Conservation (phyloP, 2,113 vertebrate species). For the Zapornia atra region DNA sequence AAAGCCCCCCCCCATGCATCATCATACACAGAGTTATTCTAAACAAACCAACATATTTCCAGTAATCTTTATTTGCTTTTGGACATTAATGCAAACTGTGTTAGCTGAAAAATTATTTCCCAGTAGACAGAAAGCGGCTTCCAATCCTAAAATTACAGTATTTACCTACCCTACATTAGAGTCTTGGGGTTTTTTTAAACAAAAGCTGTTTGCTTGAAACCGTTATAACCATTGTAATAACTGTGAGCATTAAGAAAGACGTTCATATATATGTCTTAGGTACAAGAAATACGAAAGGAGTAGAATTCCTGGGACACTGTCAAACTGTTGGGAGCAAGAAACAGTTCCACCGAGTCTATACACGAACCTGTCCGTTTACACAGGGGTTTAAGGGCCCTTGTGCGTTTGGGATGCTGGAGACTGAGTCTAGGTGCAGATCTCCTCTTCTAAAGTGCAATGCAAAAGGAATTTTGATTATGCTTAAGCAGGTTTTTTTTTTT, state of each 20-base stretch:
- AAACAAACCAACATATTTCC: slow-evolving; percentile 42
- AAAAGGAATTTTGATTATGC: slow-evolving; percentile 84
- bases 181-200: background rate
- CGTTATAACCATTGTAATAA: slow-evolving; percentile 50
- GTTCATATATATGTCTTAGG: slow-evolving; percentile 43
- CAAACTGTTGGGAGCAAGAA: slow-evolving; percentile 38
- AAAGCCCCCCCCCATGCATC: background rate
- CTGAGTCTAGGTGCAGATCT: slow-evolving; percentile 37
- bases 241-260: slow-evolving; percentile 50
- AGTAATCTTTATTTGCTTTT: slow-evolving; percentile 70
- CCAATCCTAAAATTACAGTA: slow-evolving; percentile 48
- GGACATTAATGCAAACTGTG: slow-evolving; percentile 70
- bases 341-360: background rate
- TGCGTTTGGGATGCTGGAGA: slow-evolving; percentile 54
- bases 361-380: background rate
- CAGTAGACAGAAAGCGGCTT: slow-evolving; percentile 62
- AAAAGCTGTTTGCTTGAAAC: slow-evolving; percentile 54
- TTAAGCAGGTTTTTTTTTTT: slow-evolving; percentile 75
- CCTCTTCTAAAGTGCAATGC: slow-evolving; percentile 80
- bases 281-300: slow-evolving; percentile 26
- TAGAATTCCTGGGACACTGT: slow-evolving; percentile 7
- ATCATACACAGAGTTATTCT: background rate
- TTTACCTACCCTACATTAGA: slow-evolving; percentile 43
- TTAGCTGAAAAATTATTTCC: slow-evolving; percentile 61
- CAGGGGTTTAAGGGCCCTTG: slow-evolving; percentile 35